Evolutionary conservation across 2,113 vertebrate genomes (phyloP), one percentile per base, ranked within the genome.

Genomic region (Melanotaenia duboulayi): DNA sequence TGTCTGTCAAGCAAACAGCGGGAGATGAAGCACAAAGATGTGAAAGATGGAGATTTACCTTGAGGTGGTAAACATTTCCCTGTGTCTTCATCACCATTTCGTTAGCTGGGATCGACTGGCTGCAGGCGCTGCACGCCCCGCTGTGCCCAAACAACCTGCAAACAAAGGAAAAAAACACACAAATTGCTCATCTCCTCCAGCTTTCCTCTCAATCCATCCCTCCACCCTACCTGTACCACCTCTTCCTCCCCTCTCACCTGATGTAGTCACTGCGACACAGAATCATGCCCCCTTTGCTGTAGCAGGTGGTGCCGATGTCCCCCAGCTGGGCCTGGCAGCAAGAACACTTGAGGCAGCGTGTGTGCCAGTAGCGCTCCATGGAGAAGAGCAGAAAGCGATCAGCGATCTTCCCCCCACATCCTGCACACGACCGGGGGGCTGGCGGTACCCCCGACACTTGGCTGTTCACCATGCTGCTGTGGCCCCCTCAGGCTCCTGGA

Each of bases 61-160:
- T 95, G 55, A 95, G 93, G 88, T 95, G 95, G 89, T 95, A 95
- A 69, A 93, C 95, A 55, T 92, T 95, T 75, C 94, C 94, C 81
- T 95, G 94, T 19, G 94, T 93, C 81, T 93, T 89, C 95, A 95
- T 95, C 90, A 95, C 95, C 94, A 95, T 94, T 66, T 95, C 95
- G 23, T 91, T 95, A 90, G 95, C 93, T 4, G 95, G 94, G 79
- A 95, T 95, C 3, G 94, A 94, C 87, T 94, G 94, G 32, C 94
- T 91, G 28, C 95, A 95, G 52, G 94, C 91, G 16, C 88, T 93
- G 89, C 95, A 95, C 0, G 94, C 93, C 48, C 95, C 94, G 13
- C 93, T 94, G 92, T 93, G 94, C 56, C 95, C 95, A 22, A 95
- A 95, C 79, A 95, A 85, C 86, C 95, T 95, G 91, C 52, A 78